Evolutionary conservation across 2,888 invertebrate species (phyloP).

Genomic region (Dendrolimus houi): DNA sequence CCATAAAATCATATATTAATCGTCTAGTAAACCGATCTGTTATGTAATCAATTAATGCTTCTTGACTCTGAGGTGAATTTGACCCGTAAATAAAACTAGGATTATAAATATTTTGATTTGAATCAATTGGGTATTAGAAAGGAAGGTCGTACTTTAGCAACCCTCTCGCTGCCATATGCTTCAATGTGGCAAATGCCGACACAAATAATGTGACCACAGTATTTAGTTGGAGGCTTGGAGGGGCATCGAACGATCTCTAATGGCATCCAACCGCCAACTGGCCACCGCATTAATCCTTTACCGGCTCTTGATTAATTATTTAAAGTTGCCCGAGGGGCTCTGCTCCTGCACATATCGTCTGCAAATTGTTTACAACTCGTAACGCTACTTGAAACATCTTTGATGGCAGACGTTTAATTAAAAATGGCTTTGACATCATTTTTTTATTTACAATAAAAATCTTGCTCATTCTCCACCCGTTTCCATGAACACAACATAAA

Average conservation of each 20-base stretch:
- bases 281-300: constrained; percentile 74
- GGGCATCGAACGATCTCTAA: constrained; percentile 68
- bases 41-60: too few species aligned
- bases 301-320: constrained; percentile 73
- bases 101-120: too few species aligned
- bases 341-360: constrained; percentile 38
- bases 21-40: too few species aligned
- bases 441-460: neutral
- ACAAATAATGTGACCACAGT: constrained; percentile 61
- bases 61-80: too few species aligned
- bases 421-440: neutral
- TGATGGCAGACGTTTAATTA: constrained; percentile 10
- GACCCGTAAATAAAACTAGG: too few species aligned
- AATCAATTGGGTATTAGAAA: too few species aligned
- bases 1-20: too few species aligned
- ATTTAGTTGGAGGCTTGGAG: constrained; percentile 48
- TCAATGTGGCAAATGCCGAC: constrained; percentile 16
- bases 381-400: constrained; percentile 17
- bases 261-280: constrained; percentile 71
- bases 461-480: neutral
- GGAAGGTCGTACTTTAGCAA: constrained; percentile 6
- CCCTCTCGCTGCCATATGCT: constrained; percentile 28
- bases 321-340: constrained; percentile 56
- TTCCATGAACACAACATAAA: neutral
- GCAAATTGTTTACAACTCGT: constrained; percentile 54